Evolutionary conservation across 23 tunicate species (phyloP).

Genomic region (Pegea sp.): DNA sequence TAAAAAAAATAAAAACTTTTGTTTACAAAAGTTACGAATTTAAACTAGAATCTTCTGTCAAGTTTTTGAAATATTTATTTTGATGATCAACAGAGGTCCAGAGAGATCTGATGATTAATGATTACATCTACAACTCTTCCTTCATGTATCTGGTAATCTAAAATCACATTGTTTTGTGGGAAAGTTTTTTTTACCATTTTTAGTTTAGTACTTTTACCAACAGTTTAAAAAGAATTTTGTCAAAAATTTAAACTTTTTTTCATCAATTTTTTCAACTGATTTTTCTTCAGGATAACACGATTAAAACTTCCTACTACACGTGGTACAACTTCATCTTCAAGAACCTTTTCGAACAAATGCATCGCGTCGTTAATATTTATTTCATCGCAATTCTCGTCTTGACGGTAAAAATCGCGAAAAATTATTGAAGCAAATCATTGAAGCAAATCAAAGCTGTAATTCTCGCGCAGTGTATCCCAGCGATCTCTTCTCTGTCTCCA

Average conservation of each 20-base stretch:
- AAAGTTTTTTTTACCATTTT: background rate
- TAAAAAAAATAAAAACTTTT: too few relatives aligned
- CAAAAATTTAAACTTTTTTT: background rate
- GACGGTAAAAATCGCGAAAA: slow-evolving; percentile 14
- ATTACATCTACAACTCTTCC: slow-evolving; percentile 33
- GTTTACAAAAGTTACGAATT: too few relatives aligned
- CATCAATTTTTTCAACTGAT: background rate
- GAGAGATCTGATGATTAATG: slow-evolving; percentile 38
- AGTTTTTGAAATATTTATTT: too few relatives aligned
- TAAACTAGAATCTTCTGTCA: too few relatives aligned
- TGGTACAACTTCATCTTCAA: slow-evolving; percentile 52
- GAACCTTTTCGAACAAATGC: slow-evolving; percentile 77
- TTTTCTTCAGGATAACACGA: slow-evolving; percentile 53
- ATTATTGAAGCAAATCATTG: too few relatives aligned
- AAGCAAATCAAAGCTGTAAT: too few relatives aligned
- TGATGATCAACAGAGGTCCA: slow-evolving; percentile 70
- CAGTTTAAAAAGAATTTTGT: too few relatives aligned
- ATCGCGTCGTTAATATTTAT: slow-evolving; percentile 78
- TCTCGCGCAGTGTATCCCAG: slow-evolving; percentile 80
- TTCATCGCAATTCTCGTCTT: slow-evolving; percentile 42
- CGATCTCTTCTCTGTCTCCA: slow-evolving; percentile 68
- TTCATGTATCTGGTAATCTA: slow-evolving; percentile 50
- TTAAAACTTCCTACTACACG: slow-evolving; percentile 82
- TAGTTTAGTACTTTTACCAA: too few relatives aligned
- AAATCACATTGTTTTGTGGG: too few relatives aligned